Base-by-base conservation (phyloP, 2,888 invertebrate genomes). In the Ommatoiulus sabulosus region DNA sequence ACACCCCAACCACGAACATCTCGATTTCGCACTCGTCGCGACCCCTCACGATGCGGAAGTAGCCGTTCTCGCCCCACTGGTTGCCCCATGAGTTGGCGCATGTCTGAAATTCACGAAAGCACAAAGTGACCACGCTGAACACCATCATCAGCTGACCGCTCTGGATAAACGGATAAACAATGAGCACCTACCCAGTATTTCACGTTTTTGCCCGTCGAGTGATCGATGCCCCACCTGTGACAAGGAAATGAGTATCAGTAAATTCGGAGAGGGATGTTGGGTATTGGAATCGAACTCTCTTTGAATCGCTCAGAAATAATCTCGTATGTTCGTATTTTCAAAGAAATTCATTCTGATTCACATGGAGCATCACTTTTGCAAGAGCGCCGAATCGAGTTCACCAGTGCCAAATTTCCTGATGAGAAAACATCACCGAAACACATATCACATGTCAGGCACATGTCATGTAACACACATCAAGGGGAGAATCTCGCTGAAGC, bases 71-170 rank as follows among this genome's bases (percentile, higher is more conserved):
- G 12, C 98, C 99, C 98, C 98, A 99, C 90, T 95, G 93, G 0
- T 93, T 91, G 10, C 99, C 98, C 99, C 99, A 99, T 52, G 97
- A 97, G 93, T 99, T 99, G 86, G 97, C 97, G 84, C 96, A 97
- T 92, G 97, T 94, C 98, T 98, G 93, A 5, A 93, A 93, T 90
- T 52, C 90, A 90, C 89, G 84, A 87, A 84, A 8, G 15, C 5
- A 80, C 4, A 89, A 84, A 20, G 17, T 17, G 43, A 85, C 17
- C 80, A 17, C 8, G 44, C 43, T 87, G 17, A 24, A 44, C 20
- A 80, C 15, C n/a, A 3, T 20, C 85, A n/a, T n/a, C n/a, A n/a
- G n/a, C 17, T 17, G n/a, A 63, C 20, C n/a, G 5, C 17, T 52
- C 52, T 7, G 12, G 84, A 85, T 44, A 17, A 24, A 5, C 6